A percentile compares a stretch with the other conserved stretches of the same genome.
These are phyloP conservation scores for Suncus etruscus DNA, from an alignment of 2,113 vertebrate species.

Conservation along the genomic window DNA sequence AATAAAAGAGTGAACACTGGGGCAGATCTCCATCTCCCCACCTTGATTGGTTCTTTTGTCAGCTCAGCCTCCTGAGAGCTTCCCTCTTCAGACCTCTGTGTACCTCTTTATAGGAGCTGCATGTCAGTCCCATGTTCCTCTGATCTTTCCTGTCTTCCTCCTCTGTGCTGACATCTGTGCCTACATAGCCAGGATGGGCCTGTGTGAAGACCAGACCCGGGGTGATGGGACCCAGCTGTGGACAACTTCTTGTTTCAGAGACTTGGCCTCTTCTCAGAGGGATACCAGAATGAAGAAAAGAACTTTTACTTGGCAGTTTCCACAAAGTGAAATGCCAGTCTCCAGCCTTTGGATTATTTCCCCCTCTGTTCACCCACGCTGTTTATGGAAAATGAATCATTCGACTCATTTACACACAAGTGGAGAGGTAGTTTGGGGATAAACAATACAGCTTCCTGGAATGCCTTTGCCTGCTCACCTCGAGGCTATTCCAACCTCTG, in stretches of 20 bases:
- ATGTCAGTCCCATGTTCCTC: background rate
- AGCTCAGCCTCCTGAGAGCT: background rate
- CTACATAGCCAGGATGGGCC: slow-evolving; percentile 32
- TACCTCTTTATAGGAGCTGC: slow-evolving; percentile 5
- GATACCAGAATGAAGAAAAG: slow-evolving; percentile 81
- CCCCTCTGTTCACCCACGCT: slow-evolving; percentile 69
- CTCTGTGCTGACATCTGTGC: slow-evolving; percentile 50
- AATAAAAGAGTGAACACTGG: background rate
- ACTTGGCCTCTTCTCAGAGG: slow-evolving; percentile 72
- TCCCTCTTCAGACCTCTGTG: background rate
- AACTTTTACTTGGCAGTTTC: slow-evolving; percentile 74
- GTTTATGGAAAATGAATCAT: slow-evolving; percentile 82
- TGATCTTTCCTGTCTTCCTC: slow-evolving; percentile 16
- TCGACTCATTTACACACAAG: slow-evolving; percentile 74
- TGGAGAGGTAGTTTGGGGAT: slow-evolving; percentile 74
- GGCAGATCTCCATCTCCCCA: background rate
- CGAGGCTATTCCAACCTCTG: background rate
- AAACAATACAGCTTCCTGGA: slow-evolving; percentile 72
- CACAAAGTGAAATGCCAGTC: slow-evolving; percentile 73
- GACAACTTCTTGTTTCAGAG: slow-evolving; percentile 74
- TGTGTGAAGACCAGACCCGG: slow-evolving; percentile 59
- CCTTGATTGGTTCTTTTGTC: background rate
- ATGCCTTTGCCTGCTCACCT: background rate
- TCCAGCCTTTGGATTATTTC: slow-evolving; percentile 52
- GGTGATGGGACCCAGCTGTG: slow-evolving; percentile 70